These are phyloP conservation scores for Craseonycteris thonglongyai DNA, from an alignment of 2,113 vertebrate species.

Conservation along the genomic window DNA sequence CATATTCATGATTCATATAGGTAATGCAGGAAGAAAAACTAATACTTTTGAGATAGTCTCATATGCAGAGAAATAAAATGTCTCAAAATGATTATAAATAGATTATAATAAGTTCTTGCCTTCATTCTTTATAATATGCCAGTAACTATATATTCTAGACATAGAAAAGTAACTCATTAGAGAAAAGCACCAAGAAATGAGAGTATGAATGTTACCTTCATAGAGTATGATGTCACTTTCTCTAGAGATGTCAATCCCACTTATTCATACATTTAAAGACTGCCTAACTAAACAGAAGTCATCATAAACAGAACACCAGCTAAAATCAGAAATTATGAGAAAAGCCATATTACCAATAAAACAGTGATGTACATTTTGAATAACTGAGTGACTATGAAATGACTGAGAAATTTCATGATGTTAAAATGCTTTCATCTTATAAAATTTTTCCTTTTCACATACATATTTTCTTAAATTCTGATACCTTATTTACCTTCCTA, in stretches of 20 bases:
- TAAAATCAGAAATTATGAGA: slow-evolving; percentile 23
- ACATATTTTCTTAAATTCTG: background rate
- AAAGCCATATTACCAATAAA: slow-evolving; percentile 42
- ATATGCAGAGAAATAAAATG: background rate
- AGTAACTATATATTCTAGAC: slow-evolving; percentile 35
- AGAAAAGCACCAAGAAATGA: background rate
- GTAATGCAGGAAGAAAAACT: slow-evolving; percentile 8
- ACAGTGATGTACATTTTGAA: slow-evolving; percentile 3
- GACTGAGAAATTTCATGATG: slow-evolving; percentile 18
- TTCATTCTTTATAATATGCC: slow-evolving; percentile 34
- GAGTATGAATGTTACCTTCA: background rate
- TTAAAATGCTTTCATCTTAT: background rate
- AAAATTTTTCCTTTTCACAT: slow-evolving; percentile 23
- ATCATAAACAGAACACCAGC: slow-evolving; percentile 32
- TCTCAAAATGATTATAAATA: slow-evolving; percentile 42
- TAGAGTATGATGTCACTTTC: slow-evolving; percentile 2
- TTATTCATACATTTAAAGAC: background rate
- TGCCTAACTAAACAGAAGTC: slow-evolving; percentile 14
- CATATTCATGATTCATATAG: slow-evolving; percentile 45
- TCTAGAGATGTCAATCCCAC: background rate
- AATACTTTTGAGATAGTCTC: slow-evolving; percentile 42
- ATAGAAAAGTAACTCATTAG: slow-evolving; percentile 32
- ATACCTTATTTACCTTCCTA: background rate
- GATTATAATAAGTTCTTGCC: slow-evolving; percentile 22
- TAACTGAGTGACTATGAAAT: slow-evolving; percentile 9